A percentile compares a stretch with the other conserved stretches of the same genome.
Evolutionary conservation across 2,888 invertebrate genomes (phyloP).

Genomic region (Synanthedon tipuliformis): DNA sequence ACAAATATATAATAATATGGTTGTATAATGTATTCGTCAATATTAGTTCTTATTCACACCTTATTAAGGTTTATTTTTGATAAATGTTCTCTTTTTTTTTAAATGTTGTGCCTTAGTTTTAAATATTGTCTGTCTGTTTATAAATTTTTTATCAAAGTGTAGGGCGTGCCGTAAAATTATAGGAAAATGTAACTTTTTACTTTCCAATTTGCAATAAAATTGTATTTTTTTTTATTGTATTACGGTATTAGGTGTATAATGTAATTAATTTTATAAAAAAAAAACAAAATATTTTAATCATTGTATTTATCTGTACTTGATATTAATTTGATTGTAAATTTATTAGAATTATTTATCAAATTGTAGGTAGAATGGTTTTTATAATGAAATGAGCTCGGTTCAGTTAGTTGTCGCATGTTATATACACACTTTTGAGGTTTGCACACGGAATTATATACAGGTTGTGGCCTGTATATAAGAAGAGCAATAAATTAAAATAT

Average conservation of each 20-base stretch:
- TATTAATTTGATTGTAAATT: conserved; percentile 48
- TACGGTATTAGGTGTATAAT: background rate
- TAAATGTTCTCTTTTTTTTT: no score
- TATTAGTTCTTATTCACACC: no score
- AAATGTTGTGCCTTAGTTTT: background rate
- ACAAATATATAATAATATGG: no score
- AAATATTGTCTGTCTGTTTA: conserved; percentile 3
- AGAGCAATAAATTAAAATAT: no score
- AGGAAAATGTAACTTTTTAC: conserved; percentile 8
- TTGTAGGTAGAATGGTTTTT: conserved; percentile 39
- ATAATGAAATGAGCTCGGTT: conserved; percentile 30
- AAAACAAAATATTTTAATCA: conserved; percentile 24
- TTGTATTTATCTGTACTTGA: conserved; percentile 42
- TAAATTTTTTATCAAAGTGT: conserved; percentile 7
- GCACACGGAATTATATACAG: no score
- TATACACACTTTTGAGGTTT: background rate
- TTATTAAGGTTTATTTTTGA: no score
- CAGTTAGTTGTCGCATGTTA: conserved; percentile 2
- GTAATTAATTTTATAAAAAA: background rate
- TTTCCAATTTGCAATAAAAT: conserved; percentile 21
- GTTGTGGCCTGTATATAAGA: no score
- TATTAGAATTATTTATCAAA: conserved; percentile 49
- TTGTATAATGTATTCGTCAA: no score
- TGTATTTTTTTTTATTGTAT: conserved; percentile 27
- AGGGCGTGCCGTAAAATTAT: conserved; percentile 6